Conservation (phyloP, 2,888 invertebrate genomes). For the Apamea monoglypha region DNA sequence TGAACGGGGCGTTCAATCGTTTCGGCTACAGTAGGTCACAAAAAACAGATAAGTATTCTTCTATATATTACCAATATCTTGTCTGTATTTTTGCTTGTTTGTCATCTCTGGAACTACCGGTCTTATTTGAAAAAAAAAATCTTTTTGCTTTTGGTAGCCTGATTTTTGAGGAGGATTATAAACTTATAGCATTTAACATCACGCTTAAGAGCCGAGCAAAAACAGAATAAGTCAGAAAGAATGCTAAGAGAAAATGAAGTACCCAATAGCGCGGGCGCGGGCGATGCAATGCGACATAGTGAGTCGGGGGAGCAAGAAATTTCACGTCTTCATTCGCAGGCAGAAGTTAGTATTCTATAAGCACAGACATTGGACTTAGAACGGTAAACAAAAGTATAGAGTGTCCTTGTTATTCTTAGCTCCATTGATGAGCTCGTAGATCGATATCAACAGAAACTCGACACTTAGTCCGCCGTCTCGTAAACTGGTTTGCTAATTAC, state of each 20-base stretch:
- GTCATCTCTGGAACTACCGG: not conserved
- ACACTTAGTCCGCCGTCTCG: not conserved
- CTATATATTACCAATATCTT: too few relatives aligned
- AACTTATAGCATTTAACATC: too few relatives aligned
- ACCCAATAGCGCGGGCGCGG: not conserved
- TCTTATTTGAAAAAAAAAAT: not conserved
- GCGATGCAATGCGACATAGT: not conserved
- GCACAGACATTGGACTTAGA: constrained; percentile 13
- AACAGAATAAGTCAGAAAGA: not conserved
- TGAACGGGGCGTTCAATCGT: too few relatives aligned
- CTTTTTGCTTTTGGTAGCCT: too few relatives aligned
- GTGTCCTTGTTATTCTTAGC: constrained; percentile 3
- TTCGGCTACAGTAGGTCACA: not conserved
- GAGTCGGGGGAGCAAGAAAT: too few relatives aligned
- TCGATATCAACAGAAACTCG: constrained; percentile 18
- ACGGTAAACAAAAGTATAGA: constrained; percentile 24
- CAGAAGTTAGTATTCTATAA: not conserved
- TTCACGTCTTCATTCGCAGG: not conserved
- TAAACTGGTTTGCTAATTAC: constrained; percentile 32
- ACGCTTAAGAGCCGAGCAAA: not conserved
- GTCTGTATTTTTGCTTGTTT: not conserved
- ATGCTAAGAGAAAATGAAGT: not conserved
- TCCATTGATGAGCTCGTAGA: constrained; percentile 6
- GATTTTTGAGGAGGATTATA: too few relatives aligned
- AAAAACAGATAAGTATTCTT: not conserved